These are phyloP conservation scores for Planiliza haematocheilus DNA, from an alignment of 2,113 vertebrate genomes.

Conservation along the genomic window DNA sequence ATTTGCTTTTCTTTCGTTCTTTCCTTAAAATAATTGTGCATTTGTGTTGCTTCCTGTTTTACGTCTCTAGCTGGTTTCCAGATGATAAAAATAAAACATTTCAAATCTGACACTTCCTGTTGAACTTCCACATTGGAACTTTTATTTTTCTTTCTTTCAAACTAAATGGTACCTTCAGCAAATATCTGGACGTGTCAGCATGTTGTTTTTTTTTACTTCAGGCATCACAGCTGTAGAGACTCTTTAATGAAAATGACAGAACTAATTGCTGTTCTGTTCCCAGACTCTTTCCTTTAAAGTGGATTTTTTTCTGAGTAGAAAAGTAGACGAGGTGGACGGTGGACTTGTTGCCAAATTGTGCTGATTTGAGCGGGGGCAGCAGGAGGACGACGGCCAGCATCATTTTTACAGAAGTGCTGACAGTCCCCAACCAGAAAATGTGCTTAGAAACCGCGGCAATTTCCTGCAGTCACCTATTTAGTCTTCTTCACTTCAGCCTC, in stretches of 20 bases:
- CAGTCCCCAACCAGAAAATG: conserved; percentile 60
- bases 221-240: not conserved
- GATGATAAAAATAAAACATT: too few species aligned
- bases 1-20: too few species aligned
- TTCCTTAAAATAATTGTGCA: too few species aligned
- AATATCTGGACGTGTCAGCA: not conserved
- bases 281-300: not conserved
- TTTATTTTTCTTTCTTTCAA: not conserved
- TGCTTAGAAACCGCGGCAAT: conserved; percentile 58
- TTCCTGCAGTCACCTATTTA: conserved; percentile 55
- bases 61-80: too few species aligned
- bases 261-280: not conserved
- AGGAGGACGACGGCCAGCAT: conserved; percentile 17
- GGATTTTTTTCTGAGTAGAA: not conserved
- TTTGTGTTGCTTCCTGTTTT: too few species aligned
- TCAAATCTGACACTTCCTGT: too few species aligned
- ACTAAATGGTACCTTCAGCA: conserved; percentile 1
- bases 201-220: too few species aligned
- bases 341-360: conserved; percentile 19
- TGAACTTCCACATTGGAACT: too few species aligned
- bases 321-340: not conserved
- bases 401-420: conserved; percentile 51
- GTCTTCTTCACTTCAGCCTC: conserved; percentile 43
- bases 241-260: conserved; percentile 1
- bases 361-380: conserved; percentile 14